A percentile compares a stretch with the other conserved stretches of the same genome.
These are phyloP conservation scores for Muscina levida DNA, from an alignment of 2,888 invertebrate species.

Conservation along the genomic window DNA sequence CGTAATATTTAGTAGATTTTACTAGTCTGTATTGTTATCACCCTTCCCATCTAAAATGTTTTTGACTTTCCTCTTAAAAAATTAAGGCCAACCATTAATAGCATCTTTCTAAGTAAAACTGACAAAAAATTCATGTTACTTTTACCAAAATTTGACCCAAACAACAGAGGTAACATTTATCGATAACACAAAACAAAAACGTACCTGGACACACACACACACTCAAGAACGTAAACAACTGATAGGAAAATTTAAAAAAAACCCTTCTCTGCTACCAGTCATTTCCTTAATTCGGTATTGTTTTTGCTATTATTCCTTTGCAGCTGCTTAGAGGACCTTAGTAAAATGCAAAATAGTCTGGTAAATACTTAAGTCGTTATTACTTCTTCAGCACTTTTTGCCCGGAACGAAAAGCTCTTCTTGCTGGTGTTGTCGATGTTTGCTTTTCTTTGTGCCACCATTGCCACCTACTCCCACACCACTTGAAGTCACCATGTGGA, in stretches of 20 bases:
- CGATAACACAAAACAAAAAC: constrained; percentile 23
- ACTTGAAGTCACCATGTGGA: neutral
- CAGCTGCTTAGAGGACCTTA: neutral
- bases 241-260: neutral
- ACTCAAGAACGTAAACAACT: constrained; percentile 7
- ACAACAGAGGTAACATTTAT: constrained; percentile 26
- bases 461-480: too few relatives aligned
- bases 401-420: constrained; percentile 17
- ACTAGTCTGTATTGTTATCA: too few relatives aligned
- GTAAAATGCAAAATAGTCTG: constrained; percentile 54
- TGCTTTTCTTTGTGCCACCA: constrained; percentile 6
- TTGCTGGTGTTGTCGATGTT: constrained; percentile 17
- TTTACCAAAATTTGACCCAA: constrained; percentile 48
- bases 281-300: neutral
- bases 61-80: too few relatives aligned
- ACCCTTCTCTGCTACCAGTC: neutral
- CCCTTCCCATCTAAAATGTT: too few relatives aligned
- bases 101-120: neutral
- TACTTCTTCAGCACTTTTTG: constrained; percentile 37
- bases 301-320: too few relatives aligned
- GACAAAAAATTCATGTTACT: constrained; percentile 37
- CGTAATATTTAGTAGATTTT: too few relatives aligned
- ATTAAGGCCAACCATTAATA: too few relatives aligned
- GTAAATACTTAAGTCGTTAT: constrained; percentile 54
- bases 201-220: neutral